phyloP scores from a whole-genome alignment of 2,888 invertebrate genomes.

The Molorchus minor region DNA sequence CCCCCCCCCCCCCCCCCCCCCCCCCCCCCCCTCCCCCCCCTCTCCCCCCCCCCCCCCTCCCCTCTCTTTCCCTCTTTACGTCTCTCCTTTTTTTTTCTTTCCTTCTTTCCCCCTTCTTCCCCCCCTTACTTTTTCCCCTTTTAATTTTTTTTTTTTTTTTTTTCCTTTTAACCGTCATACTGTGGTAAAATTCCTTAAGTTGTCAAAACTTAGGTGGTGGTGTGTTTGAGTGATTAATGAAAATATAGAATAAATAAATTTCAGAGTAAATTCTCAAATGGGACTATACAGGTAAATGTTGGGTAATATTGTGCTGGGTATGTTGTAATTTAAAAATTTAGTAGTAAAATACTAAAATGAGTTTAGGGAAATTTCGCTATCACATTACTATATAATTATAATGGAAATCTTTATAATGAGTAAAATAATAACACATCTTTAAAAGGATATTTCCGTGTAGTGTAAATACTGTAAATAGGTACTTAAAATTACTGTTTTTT shows the following conservation, averaged over 20 bases:
- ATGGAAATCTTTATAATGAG: conserved; percentile 9
- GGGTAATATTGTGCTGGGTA: conserved; percentile 1
- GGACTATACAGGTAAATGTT: conserved; percentile 17
- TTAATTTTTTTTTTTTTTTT: no score
- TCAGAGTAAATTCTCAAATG: conserved; percentile 12
- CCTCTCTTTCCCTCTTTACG: no score
- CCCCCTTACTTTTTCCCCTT: no score
- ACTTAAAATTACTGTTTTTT: conserved; percentile 11
- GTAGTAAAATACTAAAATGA: neutral
- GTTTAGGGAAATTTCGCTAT: conserved; percentile 5
- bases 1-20: no score
- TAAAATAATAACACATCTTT: conserved; percentile 13
- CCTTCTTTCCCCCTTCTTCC: no score
- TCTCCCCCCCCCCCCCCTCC: no score
- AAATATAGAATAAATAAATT: conserved; percentile 11
- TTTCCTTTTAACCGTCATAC: no score
- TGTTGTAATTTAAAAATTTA: neutral
- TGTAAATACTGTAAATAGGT: conserved; percentile 8
- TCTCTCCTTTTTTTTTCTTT: no score
- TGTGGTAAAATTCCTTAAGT: conserved; percentile 3
- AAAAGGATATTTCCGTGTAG: conserved; percentile 12
- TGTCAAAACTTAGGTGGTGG: conserved; percentile 18
- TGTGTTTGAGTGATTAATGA: conserved; percentile 13
- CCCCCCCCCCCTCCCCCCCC: no score
- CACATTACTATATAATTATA: conserved; percentile 14